A percentile compares a stretch with the other conserved stretches of the same genome.
phyloP scores from a whole-genome alignment of 2,797 vertebrate species.

The Dicrostonyx torquatus region DNA sequence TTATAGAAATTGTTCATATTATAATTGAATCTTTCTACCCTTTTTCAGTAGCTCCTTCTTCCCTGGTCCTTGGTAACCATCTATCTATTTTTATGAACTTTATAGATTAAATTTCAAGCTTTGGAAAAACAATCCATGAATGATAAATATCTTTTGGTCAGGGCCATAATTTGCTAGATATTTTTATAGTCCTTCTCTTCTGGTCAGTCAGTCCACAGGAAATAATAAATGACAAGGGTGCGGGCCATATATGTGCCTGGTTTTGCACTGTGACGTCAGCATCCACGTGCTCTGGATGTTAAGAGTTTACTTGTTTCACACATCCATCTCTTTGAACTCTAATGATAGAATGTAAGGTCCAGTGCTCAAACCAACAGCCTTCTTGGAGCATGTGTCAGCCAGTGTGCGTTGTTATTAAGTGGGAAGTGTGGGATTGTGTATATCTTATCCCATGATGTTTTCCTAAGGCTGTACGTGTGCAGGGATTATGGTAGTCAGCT shows the following conservation, averaged over 20 bases:
- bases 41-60: background rate
- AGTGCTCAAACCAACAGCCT: background rate
- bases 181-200: background rate
- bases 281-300: no score
- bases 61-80: background rate
- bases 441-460: background rate
- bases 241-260: background rate
- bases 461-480: background rate
- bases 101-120: conserved; percentile 48
- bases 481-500: background rate
- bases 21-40: background rate
- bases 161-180: background rate
- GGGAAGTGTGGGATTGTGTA: background rate
- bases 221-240: background rate
- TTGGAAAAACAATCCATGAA: background rate
- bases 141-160: background rate
- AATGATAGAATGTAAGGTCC: background rate
- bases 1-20: background rate
- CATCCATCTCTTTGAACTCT: background rate
- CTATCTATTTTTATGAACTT: background rate
- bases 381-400: background rate
- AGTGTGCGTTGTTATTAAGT: background rate
- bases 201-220: background rate
- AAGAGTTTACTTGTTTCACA: background rate
- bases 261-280: background rate